These are phyloP conservation scores for Rhopalosiphum nymphaeae DNA, from an alignment of 2,888 invertebrate genomes.

Conservation along the genomic window DNA sequence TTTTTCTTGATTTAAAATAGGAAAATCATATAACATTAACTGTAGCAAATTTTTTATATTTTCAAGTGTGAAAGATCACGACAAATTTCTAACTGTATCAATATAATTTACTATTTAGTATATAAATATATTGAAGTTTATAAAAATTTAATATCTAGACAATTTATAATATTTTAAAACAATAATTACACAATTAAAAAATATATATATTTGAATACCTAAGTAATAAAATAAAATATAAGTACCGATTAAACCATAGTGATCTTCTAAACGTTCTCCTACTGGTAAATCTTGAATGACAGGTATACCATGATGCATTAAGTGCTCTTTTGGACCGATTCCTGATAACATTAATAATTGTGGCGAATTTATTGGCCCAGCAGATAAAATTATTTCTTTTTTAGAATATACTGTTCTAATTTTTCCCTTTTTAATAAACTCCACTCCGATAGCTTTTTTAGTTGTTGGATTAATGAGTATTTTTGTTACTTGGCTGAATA, in stretches of 20 bases:
- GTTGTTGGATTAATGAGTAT: conserved; percentile 70
- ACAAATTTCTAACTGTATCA: too few relatives aligned
- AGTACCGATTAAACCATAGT: background rate
- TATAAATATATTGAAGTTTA: too few relatives aligned
- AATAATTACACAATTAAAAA: too few relatives aligned
- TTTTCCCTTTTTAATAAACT: conserved; percentile 3
- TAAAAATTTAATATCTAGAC: too few relatives aligned
- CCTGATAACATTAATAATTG: conserved; percentile 3
- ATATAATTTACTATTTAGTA: too few relatives aligned
- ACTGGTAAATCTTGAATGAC: background rate
- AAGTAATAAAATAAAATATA: background rate
- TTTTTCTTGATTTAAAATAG: too few relatives aligned
- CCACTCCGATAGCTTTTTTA: conserved; percentile 67
- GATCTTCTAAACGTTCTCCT: background rate
- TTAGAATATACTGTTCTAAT: background rate
- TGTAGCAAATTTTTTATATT: too few relatives aligned
- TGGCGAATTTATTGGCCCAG: background rate
- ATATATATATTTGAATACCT: background rate
- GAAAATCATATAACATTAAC: too few relatives aligned
- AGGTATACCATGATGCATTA: background rate
- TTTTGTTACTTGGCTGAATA: conserved; percentile 52
- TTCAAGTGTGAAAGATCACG: too few relatives aligned
- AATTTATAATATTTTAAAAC: too few relatives aligned
- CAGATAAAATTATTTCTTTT: background rate
- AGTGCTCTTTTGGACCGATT: background rate